These are phyloP conservation scores for Apamea anceps DNA, from an alignment of 2,888 invertebrate genomes.

Conservation along the genomic window DNA sequence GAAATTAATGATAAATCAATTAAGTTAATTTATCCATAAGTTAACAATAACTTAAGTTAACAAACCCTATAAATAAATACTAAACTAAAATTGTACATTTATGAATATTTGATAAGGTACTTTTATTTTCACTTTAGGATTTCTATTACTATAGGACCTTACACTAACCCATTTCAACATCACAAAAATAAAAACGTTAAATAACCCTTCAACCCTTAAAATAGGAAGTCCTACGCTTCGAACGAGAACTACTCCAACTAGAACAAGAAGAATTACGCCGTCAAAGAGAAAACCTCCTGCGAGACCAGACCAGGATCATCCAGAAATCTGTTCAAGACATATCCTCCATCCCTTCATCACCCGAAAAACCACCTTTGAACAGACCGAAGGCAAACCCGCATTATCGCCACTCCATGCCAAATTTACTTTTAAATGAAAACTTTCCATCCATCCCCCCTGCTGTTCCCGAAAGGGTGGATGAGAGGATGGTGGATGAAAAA, in stretches of 20 bases:
- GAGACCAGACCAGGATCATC: slow-evolving; percentile 91
- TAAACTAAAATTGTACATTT: slow-evolving; percentile 38
- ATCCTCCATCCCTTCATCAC: slow-evolving; percentile 78
- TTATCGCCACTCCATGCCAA: slow-evolving; percentile 89
- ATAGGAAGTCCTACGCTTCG: slow-evolving; percentile 94
- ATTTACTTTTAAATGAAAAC: slow-evolving; percentile 82
- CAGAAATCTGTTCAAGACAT: slow-evolving; percentile 92
- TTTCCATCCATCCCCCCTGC: slow-evolving; percentile 73
- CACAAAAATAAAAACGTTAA: slow-evolving; percentile 15
- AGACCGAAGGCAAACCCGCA: slow-evolving; percentile 74
- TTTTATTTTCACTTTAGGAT: background rate
- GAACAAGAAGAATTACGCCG: slow-evolving; percentile 94
- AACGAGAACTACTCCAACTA: slow-evolving; percentile 93
- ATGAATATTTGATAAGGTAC: background rate
- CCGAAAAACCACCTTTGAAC: slow-evolving; percentile 80
- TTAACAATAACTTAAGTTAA: slow-evolving; percentile 31
- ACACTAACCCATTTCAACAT: background rate
- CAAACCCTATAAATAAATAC: slow-evolving; percentile 9
- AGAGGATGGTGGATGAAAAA: slow-evolving; percentile 80
- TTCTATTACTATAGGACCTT: slow-evolving; percentile 45
- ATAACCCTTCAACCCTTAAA: slow-evolving; percentile 58
- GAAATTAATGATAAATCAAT: background rate
- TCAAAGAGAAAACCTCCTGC: slow-evolving; percentile 93
- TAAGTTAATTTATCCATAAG: slow-evolving; percentile 9
- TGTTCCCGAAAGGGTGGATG: slow-evolving; percentile 70